These are phyloP conservation scores for Drosophila tsacasi DNA, from an alignment of 1,140 invertebrate species.

Conservation along the genomic window DNA sequence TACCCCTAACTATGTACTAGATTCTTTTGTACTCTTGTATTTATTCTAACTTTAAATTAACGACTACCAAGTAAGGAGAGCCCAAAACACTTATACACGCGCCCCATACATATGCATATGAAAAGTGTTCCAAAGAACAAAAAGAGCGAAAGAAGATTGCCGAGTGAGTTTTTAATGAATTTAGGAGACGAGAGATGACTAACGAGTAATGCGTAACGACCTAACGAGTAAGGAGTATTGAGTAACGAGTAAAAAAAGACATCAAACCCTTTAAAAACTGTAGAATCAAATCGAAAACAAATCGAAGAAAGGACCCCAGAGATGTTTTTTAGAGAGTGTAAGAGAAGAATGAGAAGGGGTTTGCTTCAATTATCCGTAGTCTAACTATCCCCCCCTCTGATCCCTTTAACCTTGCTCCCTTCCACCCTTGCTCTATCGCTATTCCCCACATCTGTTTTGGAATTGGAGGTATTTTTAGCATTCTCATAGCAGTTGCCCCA, in stretches of 20 bases:
- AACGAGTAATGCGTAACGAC: neutral
- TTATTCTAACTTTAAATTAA: constrained; percentile 42
- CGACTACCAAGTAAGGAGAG: constrained; percentile 36
- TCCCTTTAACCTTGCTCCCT: neutral
- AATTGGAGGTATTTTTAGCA: constrained; percentile 41
- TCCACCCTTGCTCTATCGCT: constrained; percentile 6
- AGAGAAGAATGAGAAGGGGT: constrained; percentile 18
- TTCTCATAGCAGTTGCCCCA: constrained; percentile 73
- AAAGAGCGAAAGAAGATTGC: constrained; percentile 7
- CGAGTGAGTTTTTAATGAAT: constrained; percentile 68
- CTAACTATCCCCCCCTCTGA: constrained; percentile 15
- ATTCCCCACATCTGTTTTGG: constrained; percentile 5
- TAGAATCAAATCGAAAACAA: constrained; percentile 11
- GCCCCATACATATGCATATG: constrained; percentile 37
- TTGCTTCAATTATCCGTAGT: constrained; percentile 52
- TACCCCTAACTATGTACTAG: constrained; percentile 24
- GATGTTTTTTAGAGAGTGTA: constrained; percentile 28
- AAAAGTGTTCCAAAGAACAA: constrained; percentile 57
- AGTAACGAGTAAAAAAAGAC: neutral
- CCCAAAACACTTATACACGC: constrained; percentile 11
- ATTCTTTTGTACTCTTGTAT: constrained; percentile 37
- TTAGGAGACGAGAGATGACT: constrained; percentile 23
- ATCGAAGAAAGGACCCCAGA: constrained; percentile 13
- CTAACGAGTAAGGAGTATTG: neutral
- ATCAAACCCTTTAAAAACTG: neutral